Percentiles rank a stretch among this genome's conserved stretches.
These are phyloP conservation scores for Zaprionus ornatus DNA, from an alignment of 1,140 invertebrate genomes.

Conservation along the genomic window DNA sequence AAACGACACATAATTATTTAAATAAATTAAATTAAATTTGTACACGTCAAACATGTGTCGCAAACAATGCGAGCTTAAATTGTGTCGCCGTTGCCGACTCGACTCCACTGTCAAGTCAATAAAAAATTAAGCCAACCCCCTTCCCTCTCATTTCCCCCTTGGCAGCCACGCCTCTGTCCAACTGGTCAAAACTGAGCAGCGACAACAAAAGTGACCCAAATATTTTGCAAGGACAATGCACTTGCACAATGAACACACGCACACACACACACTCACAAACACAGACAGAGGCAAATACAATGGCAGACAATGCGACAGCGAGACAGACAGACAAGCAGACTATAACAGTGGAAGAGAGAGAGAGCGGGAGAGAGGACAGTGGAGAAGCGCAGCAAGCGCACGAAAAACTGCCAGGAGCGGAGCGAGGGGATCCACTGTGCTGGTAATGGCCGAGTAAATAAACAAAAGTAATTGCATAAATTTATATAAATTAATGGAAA, in stretches of 20 bases:
- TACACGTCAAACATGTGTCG: conserved; percentile 81
- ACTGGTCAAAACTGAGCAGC: conserved; percentile 62
- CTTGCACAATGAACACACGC: conserved; percentile 65
- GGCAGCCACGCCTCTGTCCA: background rate
- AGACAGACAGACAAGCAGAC: conserved; percentile 27
- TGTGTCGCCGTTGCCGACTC: conserved; percentile 41
- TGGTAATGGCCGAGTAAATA: conserved; percentile 70
- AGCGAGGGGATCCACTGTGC: conserved; percentile 6
- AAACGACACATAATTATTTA: conserved; percentile 72
- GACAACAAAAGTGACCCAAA: conserved; percentile 80
- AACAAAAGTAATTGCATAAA: conserved; percentile 82
- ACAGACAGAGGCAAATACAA: conserved; percentile 1
- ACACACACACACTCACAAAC: conserved; percentile 22
- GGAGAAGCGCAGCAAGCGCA: conserved; percentile 6
- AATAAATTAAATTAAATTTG: conserved; percentile 82
- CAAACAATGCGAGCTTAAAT: conserved; percentile 76
- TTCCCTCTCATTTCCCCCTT: background rate
- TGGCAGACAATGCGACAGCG: conserved; percentile 4
- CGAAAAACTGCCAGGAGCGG: conserved; percentile 1
- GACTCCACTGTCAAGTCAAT: conserved; percentile 73
- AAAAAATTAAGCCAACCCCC: conserved; percentile 62
- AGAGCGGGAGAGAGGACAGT: conserved; percentile 11
- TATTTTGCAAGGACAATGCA: conserved; percentile 80
- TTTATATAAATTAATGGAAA: conserved; percentile 81
- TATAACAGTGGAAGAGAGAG: conserved; percentile 2